These are phyloP conservation scores for Sarcophaga caerulescens DNA, from an alignment of 2,888 invertebrate genomes.

Conservation along the genomic window DNA sequence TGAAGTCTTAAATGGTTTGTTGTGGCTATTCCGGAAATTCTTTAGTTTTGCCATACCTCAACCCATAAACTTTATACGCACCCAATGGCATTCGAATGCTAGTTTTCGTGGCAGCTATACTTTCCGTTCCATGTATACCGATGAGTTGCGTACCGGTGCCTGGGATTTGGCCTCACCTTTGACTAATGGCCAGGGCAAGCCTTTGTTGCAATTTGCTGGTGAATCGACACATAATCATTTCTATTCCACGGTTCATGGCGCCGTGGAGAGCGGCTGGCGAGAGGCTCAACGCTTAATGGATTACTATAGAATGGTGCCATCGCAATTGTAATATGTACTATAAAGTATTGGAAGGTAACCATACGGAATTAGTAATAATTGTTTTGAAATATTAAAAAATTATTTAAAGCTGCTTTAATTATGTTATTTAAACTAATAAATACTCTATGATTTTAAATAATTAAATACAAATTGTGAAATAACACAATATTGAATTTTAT, in stretches of 20 bases:
- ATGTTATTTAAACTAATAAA: too few relatives aligned
- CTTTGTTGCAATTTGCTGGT: constrained; percentile 86
- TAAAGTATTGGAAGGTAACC: too few relatives aligned
- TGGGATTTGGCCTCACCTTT: constrained; percentile 83
- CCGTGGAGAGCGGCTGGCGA: constrained; percentile 87
- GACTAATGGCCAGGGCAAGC: constrained; percentile 75
- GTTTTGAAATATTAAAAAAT: too few relatives aligned
- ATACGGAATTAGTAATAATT: too few relatives aligned
- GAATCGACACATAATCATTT: constrained; percentile 86
- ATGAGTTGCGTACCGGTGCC: constrained; percentile 83
- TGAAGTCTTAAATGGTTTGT: constrained; percentile 55
- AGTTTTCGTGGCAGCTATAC: constrained; percentile 86
- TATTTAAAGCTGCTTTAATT: too few relatives aligned
- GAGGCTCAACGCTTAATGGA: constrained; percentile 85
- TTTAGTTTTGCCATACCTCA: constrained; percentile 56
- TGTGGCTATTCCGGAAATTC: constrained; percentile 68
- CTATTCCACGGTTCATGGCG: constrained; percentile 88
- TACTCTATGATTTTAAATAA: too few relatives aligned
- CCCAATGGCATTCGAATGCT: constrained; percentile 85
- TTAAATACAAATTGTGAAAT: too few relatives aligned
- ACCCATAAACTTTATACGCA: constrained; percentile 71
- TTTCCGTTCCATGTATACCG: constrained; percentile 83
- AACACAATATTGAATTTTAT: too few relatives aligned
- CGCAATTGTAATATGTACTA: constrained; percentile 72
- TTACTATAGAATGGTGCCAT: constrained; percentile 73